Evolutionary conservation across 2,888 invertebrate genomes (phyloP), one percentile per base, ranked within the genome.

Genomic region (Thera britannica): DNA sequence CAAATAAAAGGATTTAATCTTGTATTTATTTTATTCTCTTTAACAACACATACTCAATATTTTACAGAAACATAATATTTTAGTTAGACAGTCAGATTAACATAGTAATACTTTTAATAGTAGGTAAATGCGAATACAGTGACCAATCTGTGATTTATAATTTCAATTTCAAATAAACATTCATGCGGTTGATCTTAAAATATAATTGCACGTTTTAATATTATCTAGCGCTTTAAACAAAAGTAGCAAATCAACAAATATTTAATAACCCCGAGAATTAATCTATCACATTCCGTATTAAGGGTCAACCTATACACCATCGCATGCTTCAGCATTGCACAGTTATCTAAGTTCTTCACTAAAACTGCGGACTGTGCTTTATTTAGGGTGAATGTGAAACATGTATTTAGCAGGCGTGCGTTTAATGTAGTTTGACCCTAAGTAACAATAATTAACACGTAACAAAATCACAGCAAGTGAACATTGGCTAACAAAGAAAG

Each of bases 21-120:
- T 87, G 86, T 90, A 93, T 93, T 93, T 90, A 91, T 92, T 94
- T 94, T 92, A 93, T 93, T 93, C 90, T 93, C 90, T 94, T 93
- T 92, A 94, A 94, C 94, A 94, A 94, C 94, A 94, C 94, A 94
- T 94, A 94, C 90, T 93, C 92, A 92, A 92, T 93, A 94, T 92
- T 90, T 93, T 94, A 94, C 94, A 94, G 94, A 94, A 94, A 94
- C 93, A 88, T 94, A 92, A 92, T 49, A 90, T 90, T 46, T 46
- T 9, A 9, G 93, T 46, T 9, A 9, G 93, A 93, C 90, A 93
- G 90, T 93, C 92, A 92, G 91, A 91, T 84, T 92, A 92, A 92
- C 92, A 89, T 90, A 92, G 84, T 73, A 88, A 89, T 91, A 90
- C 86, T 87, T 88, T 90, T 88, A 90, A 83, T 88, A 87, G 87